Conservation (phyloP, 2,888 invertebrate genomes). For the Lasioglossum vierecki region DNA sequence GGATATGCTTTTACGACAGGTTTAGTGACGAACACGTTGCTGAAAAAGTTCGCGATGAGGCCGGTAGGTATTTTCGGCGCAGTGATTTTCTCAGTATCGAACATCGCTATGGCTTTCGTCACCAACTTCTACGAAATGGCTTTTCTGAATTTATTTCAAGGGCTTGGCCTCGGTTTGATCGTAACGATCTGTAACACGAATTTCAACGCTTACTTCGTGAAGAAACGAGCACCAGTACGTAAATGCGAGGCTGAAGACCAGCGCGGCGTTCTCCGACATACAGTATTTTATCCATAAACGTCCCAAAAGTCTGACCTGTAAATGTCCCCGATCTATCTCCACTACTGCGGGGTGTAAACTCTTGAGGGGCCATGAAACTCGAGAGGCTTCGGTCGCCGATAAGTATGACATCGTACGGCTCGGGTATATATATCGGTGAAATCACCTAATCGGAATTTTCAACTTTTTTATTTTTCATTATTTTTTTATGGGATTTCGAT, state of each 20-base stretch:
- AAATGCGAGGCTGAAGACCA: conserved; percentile 14
- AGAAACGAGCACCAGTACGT: conserved; percentile 86
- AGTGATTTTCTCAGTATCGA: conserved; percentile 87
- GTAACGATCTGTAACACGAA: conserved; percentile 90
- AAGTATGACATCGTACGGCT: no score
- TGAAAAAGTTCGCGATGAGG: conserved; percentile 88
- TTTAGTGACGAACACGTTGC: conserved; percentile 88
- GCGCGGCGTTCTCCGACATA: not conserved
- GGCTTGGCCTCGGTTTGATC: conserved; percentile 90
- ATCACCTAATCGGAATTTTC: no score
- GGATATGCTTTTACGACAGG: conserved; percentile 84
- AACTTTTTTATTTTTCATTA: no score
- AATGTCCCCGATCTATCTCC: no score
- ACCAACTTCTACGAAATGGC: conserved; percentile 87
- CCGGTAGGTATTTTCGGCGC: conserved; percentile 89
- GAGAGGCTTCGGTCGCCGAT: no score
- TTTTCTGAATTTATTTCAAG: conserved; percentile 86
- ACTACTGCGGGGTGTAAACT: no score
- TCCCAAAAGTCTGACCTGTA: no score
- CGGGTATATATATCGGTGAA: no score
- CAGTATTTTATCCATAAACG: no score
- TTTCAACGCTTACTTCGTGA: conserved; percentile 90
- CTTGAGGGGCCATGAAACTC: no score
- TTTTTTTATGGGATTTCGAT: no score
- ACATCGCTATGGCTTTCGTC: conserved; percentile 87